Conservation (phyloP, 2,888 invertebrate species). For the Drosophila tanythrix region DNA sequence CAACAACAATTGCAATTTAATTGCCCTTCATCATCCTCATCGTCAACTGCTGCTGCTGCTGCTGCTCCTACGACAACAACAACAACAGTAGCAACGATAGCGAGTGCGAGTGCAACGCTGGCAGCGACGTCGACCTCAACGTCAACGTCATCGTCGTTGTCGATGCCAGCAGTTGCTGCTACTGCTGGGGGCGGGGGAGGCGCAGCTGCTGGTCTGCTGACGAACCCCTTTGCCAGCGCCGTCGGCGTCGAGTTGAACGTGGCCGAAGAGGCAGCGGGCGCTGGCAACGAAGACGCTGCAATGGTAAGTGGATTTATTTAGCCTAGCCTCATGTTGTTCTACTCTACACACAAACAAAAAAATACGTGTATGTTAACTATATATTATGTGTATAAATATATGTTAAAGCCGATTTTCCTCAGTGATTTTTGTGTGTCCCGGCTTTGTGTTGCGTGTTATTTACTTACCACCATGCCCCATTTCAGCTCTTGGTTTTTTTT, state of each 20-base stretch:
- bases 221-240: conserved; percentile 60
- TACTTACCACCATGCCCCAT: conserved; percentile 53
- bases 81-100: conserved; percentile 15
- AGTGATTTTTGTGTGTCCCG: conserved; percentile 49
- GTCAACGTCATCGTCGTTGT: conserved; percentile 16
- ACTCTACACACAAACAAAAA: conserved; percentile 30
- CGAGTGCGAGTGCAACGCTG: conserved; percentile 20
- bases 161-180: conserved; percentile 19
- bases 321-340: conserved; percentile 40
- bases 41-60: conserved; percentile 34
- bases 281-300: conserved; percentile 64
- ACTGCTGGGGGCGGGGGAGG: conserved; percentile 43
- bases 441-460: conserved; percentile 64
- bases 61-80: conserved; percentile 39
- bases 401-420: conserved; percentile 65
- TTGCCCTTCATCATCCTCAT: conserved; percentile 63
- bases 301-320: conserved; percentile 74
- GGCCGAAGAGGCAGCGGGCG: conserved; percentile 27
- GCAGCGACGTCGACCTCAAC: conserved; percentile 29
- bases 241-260: conserved; percentile 43
- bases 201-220: conserved; percentile 40
- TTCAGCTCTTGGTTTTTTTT: conserved; percentile 21
- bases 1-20: conserved; percentile 74
- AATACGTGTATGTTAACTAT: conserved; percentile 2
- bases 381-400: conserved; percentile 26